These are phyloP conservation scores for Zaprionus ornatus DNA, from an alignment of 1,140 invertebrate genomes.

Conservation along the genomic window DNA sequence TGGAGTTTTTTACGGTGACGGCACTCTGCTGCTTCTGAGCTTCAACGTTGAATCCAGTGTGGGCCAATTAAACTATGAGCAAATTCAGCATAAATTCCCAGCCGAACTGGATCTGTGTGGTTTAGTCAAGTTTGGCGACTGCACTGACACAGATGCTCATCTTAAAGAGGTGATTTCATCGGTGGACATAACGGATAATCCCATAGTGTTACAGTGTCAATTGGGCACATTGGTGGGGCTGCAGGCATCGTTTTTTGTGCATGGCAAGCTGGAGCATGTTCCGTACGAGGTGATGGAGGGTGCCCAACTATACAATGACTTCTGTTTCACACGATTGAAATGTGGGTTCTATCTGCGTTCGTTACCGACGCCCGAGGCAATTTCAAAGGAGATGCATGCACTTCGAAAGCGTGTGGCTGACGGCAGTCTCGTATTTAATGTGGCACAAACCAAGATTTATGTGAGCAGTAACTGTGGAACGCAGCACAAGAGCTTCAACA, in stretches of 20 bases:
- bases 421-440: slow-evolving; percentile 75
- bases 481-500: slow-evolving; percentile 48
- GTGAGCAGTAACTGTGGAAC: slow-evolving; percentile 68
- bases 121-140: slow-evolving; percentile 87
- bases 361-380: slow-evolving; percentile 85
- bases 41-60: slow-evolving; percentile 86
- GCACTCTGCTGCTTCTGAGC: slow-evolving; percentile 88
- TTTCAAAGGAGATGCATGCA: slow-evolving; percentile 85
- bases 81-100: slow-evolving; percentile 88
- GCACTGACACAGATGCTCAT: slow-evolving; percentile 84
- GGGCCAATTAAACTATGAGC: slow-evolving; percentile 84
- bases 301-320: slow-evolving; percentile 87
- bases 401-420: slow-evolving; percentile 85
- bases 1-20: slow-evolving; percentile 88
- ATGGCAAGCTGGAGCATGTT: slow-evolving; percentile 88
- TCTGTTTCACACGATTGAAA: slow-evolving; percentile 87
- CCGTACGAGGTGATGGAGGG: slow-evolving; percentile 87
- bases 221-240: slow-evolving; percentile 85
- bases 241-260: slow-evolving; percentile 88
- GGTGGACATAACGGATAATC: slow-evolving; percentile 91
- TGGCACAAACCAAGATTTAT: slow-evolving; percentile 68
- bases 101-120: slow-evolving; percentile 90
- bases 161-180: slow-evolving; percentile 88
- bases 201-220: slow-evolving; percentile 87
- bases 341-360: slow-evolving; percentile 85